phyloP scores from a whole-genome alignment of 2,113 vertebrate species.

The Odontesthes bonariensis region DNA sequence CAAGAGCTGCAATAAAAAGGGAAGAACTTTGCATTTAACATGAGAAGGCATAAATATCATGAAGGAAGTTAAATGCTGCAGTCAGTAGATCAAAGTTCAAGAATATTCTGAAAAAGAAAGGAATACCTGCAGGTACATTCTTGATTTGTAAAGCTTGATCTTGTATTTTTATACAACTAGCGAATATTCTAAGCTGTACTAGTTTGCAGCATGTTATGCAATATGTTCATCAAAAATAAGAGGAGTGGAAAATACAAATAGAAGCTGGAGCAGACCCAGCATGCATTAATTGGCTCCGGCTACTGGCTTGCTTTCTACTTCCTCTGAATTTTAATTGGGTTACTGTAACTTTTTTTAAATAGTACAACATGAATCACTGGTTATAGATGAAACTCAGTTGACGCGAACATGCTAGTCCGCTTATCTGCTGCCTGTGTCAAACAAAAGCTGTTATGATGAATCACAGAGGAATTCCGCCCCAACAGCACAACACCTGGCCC shows the following conservation, averaged over 20 bases:
- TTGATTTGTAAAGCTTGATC: neutral
- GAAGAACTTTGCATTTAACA: neutral
- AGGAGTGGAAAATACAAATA: neutral
- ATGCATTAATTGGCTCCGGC: constrained; percentile 8
- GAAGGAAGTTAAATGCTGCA: constrained; percentile 1
- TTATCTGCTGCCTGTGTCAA: constrained; percentile 78
- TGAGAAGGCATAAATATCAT: neutral
- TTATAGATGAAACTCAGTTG: constrained; percentile 2
- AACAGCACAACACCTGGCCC: constrained; percentile 91
- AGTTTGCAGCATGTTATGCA: neutral
- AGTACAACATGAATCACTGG: constrained; percentile 5
- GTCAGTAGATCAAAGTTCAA: neutral
- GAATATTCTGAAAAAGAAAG: neutral
- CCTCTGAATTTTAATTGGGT: constrained; percentile 16
- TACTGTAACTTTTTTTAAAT: constrained; percentile 14
- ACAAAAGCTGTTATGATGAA: constrained; percentile 89
- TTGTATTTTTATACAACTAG: neutral
- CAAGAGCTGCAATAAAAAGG: neutral
- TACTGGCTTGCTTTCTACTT: constrained; percentile 7
- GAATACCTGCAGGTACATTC: neutral
- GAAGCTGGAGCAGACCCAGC: constrained; percentile 19
- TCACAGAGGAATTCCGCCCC: constrained; percentile 85
- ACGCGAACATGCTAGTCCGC: constrained; percentile 66
- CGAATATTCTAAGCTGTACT: neutral
- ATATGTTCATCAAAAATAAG: neutral